phyloP scores from a whole-genome alignment of 2,888 invertebrate genomes.

The Lasioglossum calceatum region DNA sequence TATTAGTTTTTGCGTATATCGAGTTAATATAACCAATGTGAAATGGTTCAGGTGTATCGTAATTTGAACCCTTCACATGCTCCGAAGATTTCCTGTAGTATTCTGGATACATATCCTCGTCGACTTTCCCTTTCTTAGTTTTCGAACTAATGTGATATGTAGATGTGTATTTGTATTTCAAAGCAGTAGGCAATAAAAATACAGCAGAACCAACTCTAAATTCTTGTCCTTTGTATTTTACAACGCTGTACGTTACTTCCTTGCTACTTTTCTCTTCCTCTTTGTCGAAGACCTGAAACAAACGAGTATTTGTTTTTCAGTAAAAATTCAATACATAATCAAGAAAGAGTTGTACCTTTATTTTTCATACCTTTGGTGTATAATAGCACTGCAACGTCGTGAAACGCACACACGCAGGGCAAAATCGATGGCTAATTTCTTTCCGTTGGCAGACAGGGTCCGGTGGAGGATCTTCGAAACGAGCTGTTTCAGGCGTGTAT shows the following conservation, averaged over 20 bases:
- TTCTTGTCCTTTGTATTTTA: constrained; percentile 87
- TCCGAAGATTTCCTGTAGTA: constrained; percentile 91
- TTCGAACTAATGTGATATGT: constrained; percentile 62
- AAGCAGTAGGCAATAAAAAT: constrained; percentile 88
- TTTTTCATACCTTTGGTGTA: constrained; percentile 58
- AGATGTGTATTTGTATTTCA: constrained; percentile 85
- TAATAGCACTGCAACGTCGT: constrained; percentile 51
- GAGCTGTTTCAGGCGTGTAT: constrained; percentile 78
- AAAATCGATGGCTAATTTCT: constrained; percentile 79
- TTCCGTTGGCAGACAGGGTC: constrained; percentile 66
- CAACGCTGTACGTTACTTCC: constrained; percentile 82
- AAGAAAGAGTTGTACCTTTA: neutral
- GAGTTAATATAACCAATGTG: constrained; percentile 89
- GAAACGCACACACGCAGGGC: constrained; percentile 80
- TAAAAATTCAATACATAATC: neutral
- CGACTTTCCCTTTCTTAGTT: constrained; percentile 85
- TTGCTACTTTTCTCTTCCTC: constrained; percentile 66
- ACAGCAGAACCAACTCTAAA: constrained; percentile 89
- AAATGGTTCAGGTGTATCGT: constrained; percentile 91
- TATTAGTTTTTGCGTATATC: constrained; percentile 86
- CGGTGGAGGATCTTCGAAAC: constrained; percentile 77
- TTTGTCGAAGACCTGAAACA: constrained; percentile 65
- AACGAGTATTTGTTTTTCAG: constrained; percentile 7
- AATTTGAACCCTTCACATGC: constrained; percentile 89
- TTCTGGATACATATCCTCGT: constrained; percentile 91